Conservation (phyloP, 2,888 invertebrate species). For the Drosophila rellima region DNA sequence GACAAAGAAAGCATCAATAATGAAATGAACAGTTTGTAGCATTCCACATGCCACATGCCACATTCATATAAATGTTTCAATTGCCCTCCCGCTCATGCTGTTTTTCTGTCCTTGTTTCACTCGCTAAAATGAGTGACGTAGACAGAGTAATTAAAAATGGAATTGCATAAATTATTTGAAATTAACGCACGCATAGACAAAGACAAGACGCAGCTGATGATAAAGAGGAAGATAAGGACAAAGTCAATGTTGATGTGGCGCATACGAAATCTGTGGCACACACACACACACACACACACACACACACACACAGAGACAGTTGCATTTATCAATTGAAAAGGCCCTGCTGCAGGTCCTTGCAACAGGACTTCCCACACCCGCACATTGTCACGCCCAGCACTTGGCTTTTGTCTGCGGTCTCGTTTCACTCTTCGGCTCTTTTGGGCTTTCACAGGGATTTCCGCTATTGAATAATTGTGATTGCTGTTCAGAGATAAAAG, state of each 20-base stretch:
- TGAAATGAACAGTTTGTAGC: conserved; percentile 25
- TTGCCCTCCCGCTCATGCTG: not conserved
- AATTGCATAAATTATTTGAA: conserved; percentile 58
- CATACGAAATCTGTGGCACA: conserved; percentile 20
- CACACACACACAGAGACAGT: not conserved
- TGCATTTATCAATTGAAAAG: conserved; percentile 45
- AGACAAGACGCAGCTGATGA: conserved; percentile 10
- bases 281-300: not conserved
- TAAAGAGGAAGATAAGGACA: conserved; percentile 20
- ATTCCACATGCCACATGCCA: conserved; percentile 7
- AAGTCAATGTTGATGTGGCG: conserved; percentile 9
- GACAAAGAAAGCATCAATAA: conserved; percentile 16
- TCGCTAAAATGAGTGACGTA: not conserved
- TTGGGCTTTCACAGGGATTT: conserved; percentile 58
- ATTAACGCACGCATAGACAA: conserved; percentile 60
- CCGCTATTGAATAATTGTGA: conserved; percentile 83
- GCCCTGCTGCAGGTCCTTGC: conserved; percentile 37
- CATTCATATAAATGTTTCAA: not conserved
- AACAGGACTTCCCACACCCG: conserved; percentile 36
- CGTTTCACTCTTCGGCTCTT: conserved; percentile 12
- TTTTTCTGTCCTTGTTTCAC: not conserved
- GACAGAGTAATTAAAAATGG: conserved; percentile 68
- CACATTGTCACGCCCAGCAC: conserved; percentile 50
- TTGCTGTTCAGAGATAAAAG: conserved; percentile 79
- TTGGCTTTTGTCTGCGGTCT: conserved; percentile 24